A percentile compares a stretch with the other conserved stretches of the same genome.
Evolutionary conservation across 2,888 invertebrate genomes (phyloP).

Genomic region (Psococerastis gibbosa): DNA sequence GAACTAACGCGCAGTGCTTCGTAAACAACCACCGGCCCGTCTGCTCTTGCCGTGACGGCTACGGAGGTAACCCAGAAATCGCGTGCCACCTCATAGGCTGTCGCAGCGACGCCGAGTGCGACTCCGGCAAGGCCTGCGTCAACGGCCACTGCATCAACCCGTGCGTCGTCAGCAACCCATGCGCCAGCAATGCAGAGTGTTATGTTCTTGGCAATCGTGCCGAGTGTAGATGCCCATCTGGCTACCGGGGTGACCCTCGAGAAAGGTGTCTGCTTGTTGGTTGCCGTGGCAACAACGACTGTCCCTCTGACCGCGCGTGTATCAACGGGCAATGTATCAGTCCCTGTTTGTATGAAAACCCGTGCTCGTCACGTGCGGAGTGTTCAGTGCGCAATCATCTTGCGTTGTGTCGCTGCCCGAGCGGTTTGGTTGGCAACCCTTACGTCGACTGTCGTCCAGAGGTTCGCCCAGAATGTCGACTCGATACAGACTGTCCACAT

Average conservation of each 20-base stretch:
- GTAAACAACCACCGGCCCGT: constrained; percentile 69
- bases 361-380: constrained; percentile 57
- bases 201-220: constrained; percentile 50
- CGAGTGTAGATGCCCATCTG: constrained; percentile 60
- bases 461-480: constrained; percentile 52
- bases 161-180: constrained; percentile 59
- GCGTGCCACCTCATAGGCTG: constrained; percentile 67
- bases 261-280: constrained; percentile 58
- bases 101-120: constrained; percentile 64
- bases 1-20: constrained; percentile 61
- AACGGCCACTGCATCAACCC: constrained; percentile 75
- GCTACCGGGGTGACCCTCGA: constrained; percentile 61
- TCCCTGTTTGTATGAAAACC: constrained; percentile 59
- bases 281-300: constrained; percentile 72
- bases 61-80: constrained; percentile 70
- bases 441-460: constrained; percentile 61
- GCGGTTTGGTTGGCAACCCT: constrained; percentile 58
- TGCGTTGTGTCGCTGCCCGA: constrained; percentile 67
- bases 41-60: constrained; percentile 69
- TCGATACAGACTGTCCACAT: constrained; percentile 65
- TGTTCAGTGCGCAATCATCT: constrained; percentile 67
- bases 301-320: constrained; percentile 68
- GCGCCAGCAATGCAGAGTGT: constrained; percentile 69
- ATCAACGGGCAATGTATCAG: constrained; percentile 69
- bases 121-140: constrained; percentile 61